Evolutionary conservation across 2,797 vertebrate genomes (phyloP).

Genomic region (Falco cherrug): DNA sequence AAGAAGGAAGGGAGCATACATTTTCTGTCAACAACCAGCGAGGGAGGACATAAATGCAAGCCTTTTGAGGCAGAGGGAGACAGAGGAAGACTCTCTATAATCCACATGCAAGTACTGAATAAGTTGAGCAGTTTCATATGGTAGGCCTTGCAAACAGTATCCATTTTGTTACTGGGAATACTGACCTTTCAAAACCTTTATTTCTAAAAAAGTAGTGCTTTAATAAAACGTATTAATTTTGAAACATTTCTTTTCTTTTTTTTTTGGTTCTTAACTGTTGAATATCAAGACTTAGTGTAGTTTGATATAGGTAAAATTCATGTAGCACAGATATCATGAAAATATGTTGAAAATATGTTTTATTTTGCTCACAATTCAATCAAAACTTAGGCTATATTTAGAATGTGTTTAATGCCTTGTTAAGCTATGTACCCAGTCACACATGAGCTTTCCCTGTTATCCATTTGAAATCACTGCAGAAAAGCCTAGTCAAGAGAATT

Average conservation of each 20-base stretch:
- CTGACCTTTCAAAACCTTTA: neutral
- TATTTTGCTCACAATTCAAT: neutral
- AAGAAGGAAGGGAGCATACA: neutral
- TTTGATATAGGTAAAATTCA: neutral
- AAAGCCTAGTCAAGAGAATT: neutral
- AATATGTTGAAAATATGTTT: neutral
- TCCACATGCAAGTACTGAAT: neutral
- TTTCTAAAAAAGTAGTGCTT: neutral
- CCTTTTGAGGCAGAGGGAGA: neutral
- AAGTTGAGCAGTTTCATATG: neutral
- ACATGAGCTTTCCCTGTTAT: neutral
- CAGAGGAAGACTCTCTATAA: neutral
- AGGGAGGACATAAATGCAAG: neutral
- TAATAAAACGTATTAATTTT: neutral
- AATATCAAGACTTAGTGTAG: neutral
- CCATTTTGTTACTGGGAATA: neutral
- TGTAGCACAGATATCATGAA: neutral
- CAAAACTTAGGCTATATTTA: neutral
- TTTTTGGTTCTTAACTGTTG: neutral
- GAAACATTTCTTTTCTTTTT: neutral
- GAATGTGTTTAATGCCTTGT: neutral
- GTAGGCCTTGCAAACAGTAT: neutral
- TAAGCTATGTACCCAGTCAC: neutral
- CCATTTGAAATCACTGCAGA: neutral
- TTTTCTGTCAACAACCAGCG: neutral